Evolutionary conservation across 2,888 invertebrate species (phyloP).

Genomic region (Ornithoptera priamus): DNA sequence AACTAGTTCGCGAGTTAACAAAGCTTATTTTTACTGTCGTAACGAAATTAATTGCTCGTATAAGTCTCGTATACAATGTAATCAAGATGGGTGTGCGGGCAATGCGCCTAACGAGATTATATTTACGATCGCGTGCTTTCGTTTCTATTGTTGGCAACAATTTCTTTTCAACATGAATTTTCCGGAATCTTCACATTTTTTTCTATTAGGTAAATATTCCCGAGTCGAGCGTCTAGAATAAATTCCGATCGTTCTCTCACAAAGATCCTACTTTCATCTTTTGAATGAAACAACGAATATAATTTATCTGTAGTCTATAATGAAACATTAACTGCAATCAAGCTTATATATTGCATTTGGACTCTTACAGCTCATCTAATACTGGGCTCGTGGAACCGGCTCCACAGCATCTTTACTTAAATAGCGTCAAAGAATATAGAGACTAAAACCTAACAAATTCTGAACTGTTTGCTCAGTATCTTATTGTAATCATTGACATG

Average conservation of each 20-base stretch:
- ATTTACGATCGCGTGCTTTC: conserved; percentile 20
- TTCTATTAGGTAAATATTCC: not conserved
- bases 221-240: not conserved
- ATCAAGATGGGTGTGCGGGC: conserved; percentile 13
- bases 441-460: too few species aligned
- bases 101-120: conserved; percentile 2
- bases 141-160: conserved; percentile 16
- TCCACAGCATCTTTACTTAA: too few species aligned
- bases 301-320: too few species aligned
- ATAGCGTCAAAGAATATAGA: too few species aligned
- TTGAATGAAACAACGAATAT: too few species aligned
- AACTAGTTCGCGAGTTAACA: not conserved
- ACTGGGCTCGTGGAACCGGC: too few species aligned
- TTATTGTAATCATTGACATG: too few species aligned
- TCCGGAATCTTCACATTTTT: conserved; percentile 12
- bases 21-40: not conserved
- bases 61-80: conserved; percentile 5
- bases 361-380: too few species aligned
- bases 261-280: not conserved
- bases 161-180: conserved; percentile 7
- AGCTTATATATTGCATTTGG: too few species aligned
- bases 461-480: too few species aligned
- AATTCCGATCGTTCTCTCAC: not conserved
- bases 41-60: conserved; percentile 4
- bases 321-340: too few species aligned